phyloP scores from a whole-genome alignment of 2,113 vertebrate genomes.

The Mus musculus region GRCm39 chr14:78614001-78614500 shows the following conservation, averaged over 20 bases:
- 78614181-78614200: conserved; percentile 52
- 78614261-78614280: conserved; percentile 72
- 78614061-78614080: conserved; percentile 84
- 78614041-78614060: conserved; percentile 81
- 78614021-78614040: conserved; percentile 77
- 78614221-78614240: conserved; percentile 57
- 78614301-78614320: conserved; percentile 71
- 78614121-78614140: conserved; percentile 80
- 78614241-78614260: conserved; percentile 41
- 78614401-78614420: conserved; percentile 29
- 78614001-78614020: neutral
- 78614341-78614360: conserved; percentile 72
- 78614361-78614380: conserved; percentile 58
- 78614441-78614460: conserved; percentile 36
- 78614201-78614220: conserved; percentile 35
- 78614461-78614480: conserved; percentile 42
- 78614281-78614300: conserved; percentile 63
- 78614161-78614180: conserved; percentile 38
- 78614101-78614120: conserved; percentile 81
- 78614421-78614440: conserved; percentile 62
- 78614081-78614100: conserved; percentile 61
- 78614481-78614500: conserved; percentile 7
- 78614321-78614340: conserved; percentile 81
- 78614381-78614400: conserved; percentile 68
- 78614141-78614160: conserved; percentile 77